Base-by-base conservation (phyloP, 2,888 invertebrate genomes). In the Lasioglossum leucozonium region DNA sequence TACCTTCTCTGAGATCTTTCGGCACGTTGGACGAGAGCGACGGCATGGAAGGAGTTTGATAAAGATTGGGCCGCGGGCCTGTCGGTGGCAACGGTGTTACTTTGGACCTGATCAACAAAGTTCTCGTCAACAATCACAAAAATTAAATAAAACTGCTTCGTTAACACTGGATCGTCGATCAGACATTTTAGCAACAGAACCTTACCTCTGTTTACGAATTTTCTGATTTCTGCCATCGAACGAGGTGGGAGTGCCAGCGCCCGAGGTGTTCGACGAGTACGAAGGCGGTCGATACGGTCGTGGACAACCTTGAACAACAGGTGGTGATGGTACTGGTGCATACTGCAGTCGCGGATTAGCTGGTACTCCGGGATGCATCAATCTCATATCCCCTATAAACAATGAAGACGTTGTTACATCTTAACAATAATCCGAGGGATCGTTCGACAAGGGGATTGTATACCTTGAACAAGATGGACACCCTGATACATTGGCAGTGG, bases 401-500 rank as follows among this genome's bases (percentile, higher is more conserved):
- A 0, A 76, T 11, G 40, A 26, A 30, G 34, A 58, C 11, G 2
- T 30, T 26, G 4, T 44, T 26, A 26, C 16, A 67, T 67, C 18
- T 18, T 3, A 8, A 18, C 18, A 62, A 62, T 16, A 30, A 30
- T 62, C 8, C 30, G 18, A 30, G 16, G 16, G 1, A 6, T 62
- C 62, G 2, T 18, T 6, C 26, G 44, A 71, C 11, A 10, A 34
- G 0, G 44, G 16, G 10, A 8, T 16, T 44, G 6, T 8, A 4
- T 77, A 95, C 95, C 94, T 93, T 94, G 94, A 79, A 95, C 93
- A 85, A 94, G 94, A 91, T 94, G 94, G 88, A 94, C 93, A 93
- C 94, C 94, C 91, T 94, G 94, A 91, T 94, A 95, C 93, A 95
- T 93, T 94, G 95, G 94, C 94, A 95, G 93, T 94, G 95, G 94